phyloP scores from a whole-genome alignment of 2,797 vertebrate species.

The Acrossocheilus wenchowensis region DNA sequence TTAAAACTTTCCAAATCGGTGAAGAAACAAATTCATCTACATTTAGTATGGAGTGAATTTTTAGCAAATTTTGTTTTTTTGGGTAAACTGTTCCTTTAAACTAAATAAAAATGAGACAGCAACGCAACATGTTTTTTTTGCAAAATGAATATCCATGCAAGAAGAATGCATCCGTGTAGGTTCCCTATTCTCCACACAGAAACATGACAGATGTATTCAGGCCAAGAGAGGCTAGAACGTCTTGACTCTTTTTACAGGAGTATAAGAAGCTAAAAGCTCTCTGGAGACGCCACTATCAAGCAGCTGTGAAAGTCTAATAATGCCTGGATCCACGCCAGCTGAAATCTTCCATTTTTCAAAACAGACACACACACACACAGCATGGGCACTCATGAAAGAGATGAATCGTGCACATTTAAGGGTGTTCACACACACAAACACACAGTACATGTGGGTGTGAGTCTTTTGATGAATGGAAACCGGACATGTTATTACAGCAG shows the following conservation, averaged over 20 bases:
- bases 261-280: slow-evolving; percentile 61
- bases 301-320: slow-evolving; percentile 57
- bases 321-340: slow-evolving; percentile 52
- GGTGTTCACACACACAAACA: neutral
- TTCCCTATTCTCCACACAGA: slow-evolving; percentile 19
- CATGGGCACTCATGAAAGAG: slow-evolving; percentile 9
- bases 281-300: slow-evolving; percentile 43
- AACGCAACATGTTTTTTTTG: neutral
- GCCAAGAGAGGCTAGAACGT: slow-evolving; percentile 52
- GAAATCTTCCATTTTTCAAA: slow-evolving; percentile 52
- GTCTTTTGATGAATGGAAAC: slow-evolving; percentile 12
- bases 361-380: slow-evolving; percentile 4
- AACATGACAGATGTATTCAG: slow-evolving; percentile 58
- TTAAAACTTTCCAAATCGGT: neutral
- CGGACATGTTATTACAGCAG: neutral
- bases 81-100: neutral
- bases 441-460: neutral
- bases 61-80: neutral
- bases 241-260: slow-evolving; percentile 55
- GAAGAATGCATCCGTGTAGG: neutral
- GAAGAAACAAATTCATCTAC: neutral
- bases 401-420: slow-evolving; percentile 7
- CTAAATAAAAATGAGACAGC: neutral
- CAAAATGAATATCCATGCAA: neutral
- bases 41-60: neutral